These are phyloP conservation scores for Drosophila austrosaltans DNA, from an alignment of 2,888 invertebrate genomes.

Conservation along the genomic window DNA sequence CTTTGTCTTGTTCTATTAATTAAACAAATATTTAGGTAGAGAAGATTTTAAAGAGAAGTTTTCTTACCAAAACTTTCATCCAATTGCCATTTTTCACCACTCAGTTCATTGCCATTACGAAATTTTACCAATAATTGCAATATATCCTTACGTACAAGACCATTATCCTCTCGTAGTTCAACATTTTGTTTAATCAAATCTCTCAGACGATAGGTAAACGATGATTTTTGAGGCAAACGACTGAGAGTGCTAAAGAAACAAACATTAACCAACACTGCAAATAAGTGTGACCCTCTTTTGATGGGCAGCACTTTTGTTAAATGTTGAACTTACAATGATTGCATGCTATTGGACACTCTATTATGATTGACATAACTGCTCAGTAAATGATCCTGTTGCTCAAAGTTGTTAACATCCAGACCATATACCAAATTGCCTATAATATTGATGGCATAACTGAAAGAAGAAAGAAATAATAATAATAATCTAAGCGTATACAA, in stretches of 20 bases:
- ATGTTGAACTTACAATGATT: constrained; percentile 62
- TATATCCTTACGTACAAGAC: constrained; percentile 83
- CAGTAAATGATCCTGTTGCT: constrained; percentile 74
- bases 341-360: constrained; percentile 24
- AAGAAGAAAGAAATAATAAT: neutral
- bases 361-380: constrained; percentile 58
- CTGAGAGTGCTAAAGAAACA: constrained; percentile 61
- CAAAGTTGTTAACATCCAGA: constrained; percentile 82
- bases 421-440: constrained; percentile 84
- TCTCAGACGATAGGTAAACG: constrained; percentile 71
- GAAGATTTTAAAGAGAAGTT: neutral
- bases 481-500: neutral
- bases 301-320: neutral
- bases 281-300: neutral
- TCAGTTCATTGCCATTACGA: constrained; percentile 79
- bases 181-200: constrained; percentile 82
- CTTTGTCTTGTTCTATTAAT: constrained; percentile 69
- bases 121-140: constrained; percentile 84
- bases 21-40: neutral
- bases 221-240: constrained; percentile 66
- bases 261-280: neutral
- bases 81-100: constrained; percentile 74
- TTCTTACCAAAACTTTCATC: constrained; percentile 64
- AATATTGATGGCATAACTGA: constrained; percentile 84
- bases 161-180: constrained; percentile 82